Base-by-base conservation (phyloP, 2,113 vertebrate species). In the Desmodus rotundus region DNA sequence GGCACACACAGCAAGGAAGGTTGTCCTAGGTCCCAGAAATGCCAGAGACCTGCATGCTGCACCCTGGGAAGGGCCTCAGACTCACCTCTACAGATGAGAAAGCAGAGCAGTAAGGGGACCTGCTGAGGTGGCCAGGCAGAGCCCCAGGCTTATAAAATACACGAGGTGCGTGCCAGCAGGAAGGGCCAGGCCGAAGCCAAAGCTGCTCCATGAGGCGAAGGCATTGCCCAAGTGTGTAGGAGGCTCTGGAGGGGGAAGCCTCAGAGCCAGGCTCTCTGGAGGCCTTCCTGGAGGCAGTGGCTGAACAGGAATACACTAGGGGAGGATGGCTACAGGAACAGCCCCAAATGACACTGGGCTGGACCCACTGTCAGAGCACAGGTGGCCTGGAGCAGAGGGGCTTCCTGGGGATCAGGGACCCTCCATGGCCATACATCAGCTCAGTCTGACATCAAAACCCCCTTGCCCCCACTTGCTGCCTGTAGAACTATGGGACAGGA, bases 381-480 rank as follows among this genome's bases (percentile, higher is more conserved):
- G 20, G 14, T 28, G 43, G 26, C 68, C 73, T 41, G 12, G 41
- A 13, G 24, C 5, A 2, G 3, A 58, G 22, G 65, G 45, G 15
- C 56, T 72, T 84, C 80, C 68, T 28, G 2, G 24, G 63, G 33
- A 16, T 13, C 28, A 36, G 10, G 17, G 54, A 11, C 16, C 15
- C 54, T 78, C 41, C 0, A 36, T 36, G 36, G n/a, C 13, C 28
- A 24, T 0, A 17, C 45, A 16, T 33, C 76, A 67, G 78, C 76
- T 52, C 45, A 36, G 92, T 33, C 47, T 31, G 56, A 54, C 43
- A 17, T 54, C 38, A 67, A 15, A 82, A 45, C 10, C 74, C 38
- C 7, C 13, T 58, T 1, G 2, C 73, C 82, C 58, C 47, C 7
- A 3, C 72, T 36, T 1, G 31, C 8, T 1, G 0, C 50, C 0